Evolutionary conservation across 2,888 invertebrate species (phyloP).

Genomic region (Lasius platythorax): DNA sequence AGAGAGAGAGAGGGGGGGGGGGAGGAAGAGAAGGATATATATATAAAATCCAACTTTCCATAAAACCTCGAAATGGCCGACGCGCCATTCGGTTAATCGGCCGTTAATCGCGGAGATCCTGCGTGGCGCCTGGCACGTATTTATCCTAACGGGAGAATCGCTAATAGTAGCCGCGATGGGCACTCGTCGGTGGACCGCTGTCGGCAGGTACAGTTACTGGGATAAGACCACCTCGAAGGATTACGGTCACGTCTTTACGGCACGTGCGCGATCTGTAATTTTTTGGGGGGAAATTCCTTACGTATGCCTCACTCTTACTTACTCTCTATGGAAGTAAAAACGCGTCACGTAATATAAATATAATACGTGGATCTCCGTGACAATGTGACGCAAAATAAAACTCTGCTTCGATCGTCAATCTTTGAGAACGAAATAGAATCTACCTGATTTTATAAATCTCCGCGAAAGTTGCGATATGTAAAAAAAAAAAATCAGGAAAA

Average conservation of each 20-base stretch:
- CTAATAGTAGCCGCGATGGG: constrained; percentile 74
- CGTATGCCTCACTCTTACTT: background rate
- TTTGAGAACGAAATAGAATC: background rate
- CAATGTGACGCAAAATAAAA: background rate
- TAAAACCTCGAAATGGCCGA: constrained; percentile 58
- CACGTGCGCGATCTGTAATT: constrained; percentile 27
- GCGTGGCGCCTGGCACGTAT: constrained; percentile 73
- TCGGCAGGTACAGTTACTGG: constrained; percentile 75
- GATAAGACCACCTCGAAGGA: constrained; percentile 74
- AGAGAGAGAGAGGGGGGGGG: background rate
- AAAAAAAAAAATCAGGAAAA: too few species aligned
- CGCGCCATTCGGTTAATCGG: constrained; percentile 64
- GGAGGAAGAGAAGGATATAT: background rate
- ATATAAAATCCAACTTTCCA: constrained; percentile 57
- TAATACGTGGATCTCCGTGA: background rate
- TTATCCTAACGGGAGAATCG: constrained; percentile 81
- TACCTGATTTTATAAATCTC: background rate
- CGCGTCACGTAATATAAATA: background rate
- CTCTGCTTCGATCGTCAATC: background rate
- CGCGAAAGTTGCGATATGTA: background rate
- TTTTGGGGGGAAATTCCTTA: background rate
- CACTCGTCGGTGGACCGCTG: constrained; percentile 58
- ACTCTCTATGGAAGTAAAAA: background rate
- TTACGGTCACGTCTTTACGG: constrained; percentile 58
- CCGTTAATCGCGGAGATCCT: constrained; percentile 71